phyloP scores from a whole-genome alignment of 2,888 invertebrate species.

The Venustoraphidia nigricollis region DNA sequence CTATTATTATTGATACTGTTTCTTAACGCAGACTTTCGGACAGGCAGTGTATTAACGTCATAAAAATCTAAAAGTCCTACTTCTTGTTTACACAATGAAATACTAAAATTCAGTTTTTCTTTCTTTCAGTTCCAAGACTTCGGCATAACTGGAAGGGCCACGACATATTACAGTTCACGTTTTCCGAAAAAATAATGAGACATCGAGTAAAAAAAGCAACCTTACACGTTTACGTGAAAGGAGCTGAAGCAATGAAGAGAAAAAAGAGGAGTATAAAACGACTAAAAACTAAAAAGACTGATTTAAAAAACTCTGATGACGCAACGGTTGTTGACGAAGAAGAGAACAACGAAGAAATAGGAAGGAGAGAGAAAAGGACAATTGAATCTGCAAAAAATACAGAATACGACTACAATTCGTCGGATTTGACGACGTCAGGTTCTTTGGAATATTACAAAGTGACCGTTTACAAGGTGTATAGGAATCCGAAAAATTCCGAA shows the following conservation, averaged over 20 bases:
- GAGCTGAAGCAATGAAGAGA: slow-evolving; percentile 23
- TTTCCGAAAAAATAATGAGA: slow-evolving; percentile 52
- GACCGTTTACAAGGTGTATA: slow-evolving; percentile 30
- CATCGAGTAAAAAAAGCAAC: slow-evolving; percentile 53
- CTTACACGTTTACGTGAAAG: slow-evolving; percentile 50
- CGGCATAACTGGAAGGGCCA: slow-evolving; percentile 51
- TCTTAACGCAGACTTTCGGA: too few species aligned
- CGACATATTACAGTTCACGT: slow-evolving; percentile 54
- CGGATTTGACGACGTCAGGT: not conserved
- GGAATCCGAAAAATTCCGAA: slow-evolving; percentile 24
- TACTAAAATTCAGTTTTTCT: slow-evolving; percentile 5
- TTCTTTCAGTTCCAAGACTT: slow-evolving; percentile 44
- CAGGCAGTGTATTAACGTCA: too few species aligned
- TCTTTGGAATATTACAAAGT: not conserved
- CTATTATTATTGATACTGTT: too few species aligned
- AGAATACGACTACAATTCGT: not conserved
- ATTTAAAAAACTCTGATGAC: not conserved
- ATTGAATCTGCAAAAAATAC: slow-evolving; percentile 24
- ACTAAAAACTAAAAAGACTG: slow-evolving; percentile 15
- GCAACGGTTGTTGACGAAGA: not conserved
- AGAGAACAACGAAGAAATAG: not conserved
- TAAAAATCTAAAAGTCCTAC: too few species aligned
- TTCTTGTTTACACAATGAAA: too few species aligned
- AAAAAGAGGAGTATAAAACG: slow-evolving; percentile 24
- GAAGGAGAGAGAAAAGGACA: not conserved